Conservation (phyloP, 2,113 vertebrate genomes). For the Desmodus rotundus region DNA sequence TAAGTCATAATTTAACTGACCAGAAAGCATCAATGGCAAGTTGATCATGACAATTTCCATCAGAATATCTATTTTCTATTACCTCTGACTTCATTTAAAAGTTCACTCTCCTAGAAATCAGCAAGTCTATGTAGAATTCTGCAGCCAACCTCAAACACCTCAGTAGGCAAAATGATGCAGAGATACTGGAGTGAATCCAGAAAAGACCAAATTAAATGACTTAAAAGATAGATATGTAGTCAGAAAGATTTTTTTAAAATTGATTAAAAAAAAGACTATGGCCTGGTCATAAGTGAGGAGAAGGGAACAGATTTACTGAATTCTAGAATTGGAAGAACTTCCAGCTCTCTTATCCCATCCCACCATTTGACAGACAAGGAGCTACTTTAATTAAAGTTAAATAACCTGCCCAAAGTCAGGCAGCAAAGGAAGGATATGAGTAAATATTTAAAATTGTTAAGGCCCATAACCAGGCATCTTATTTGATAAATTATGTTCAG, state of each 20-base stretch:
- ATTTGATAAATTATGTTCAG: not conserved
- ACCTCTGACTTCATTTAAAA: not conserved
- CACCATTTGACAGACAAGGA: not conserved
- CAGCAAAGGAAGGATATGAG: not conserved
- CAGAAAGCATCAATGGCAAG: not conserved
- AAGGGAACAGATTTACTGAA: not conserved
- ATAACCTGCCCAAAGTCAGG: not conserved
- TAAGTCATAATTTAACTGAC: not conserved
- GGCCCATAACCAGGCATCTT: not conserved
- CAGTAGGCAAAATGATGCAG: not conserved
- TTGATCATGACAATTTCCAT: not conserved
- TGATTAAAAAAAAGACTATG: not conserved
- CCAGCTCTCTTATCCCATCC: not conserved
- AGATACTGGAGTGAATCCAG: not conserved
- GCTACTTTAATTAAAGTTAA: not conserved
- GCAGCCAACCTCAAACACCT: not conserved
- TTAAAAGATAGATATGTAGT: not conserved
- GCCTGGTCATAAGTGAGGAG: not conserved
- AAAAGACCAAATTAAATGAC: slow-evolving; percentile 2
- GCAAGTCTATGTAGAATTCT: not conserved
- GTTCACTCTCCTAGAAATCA: not conserved
- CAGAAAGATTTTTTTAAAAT: not conserved
- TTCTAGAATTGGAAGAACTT: not conserved
- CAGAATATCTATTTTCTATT: not conserved
- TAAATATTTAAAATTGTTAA: not conserved